phyloP scores from a whole-genome alignment of 2,888 invertebrate genomes.

The Electrophaes corylata region DNA sequence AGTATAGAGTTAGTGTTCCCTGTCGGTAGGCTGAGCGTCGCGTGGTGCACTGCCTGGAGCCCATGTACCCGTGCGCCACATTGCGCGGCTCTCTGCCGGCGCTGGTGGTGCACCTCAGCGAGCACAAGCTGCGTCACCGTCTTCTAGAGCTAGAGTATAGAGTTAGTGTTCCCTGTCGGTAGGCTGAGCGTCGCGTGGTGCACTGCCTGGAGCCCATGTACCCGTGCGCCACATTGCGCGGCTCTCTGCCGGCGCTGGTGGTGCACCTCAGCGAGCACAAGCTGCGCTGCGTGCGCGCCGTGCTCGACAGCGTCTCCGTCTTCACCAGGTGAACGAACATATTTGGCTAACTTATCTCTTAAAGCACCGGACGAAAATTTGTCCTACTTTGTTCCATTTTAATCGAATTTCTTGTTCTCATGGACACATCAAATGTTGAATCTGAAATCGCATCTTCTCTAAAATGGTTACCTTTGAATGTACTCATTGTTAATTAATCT shows the following conservation, averaged over 20 bases:
- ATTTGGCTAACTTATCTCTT: no score
- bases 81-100: constrained; percentile 94
- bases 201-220: constrained; percentile 93
- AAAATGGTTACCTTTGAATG: no score
- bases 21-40: constrained; percentile 89
- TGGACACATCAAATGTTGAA: no score
- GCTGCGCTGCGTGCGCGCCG: constrained; percentile 81
- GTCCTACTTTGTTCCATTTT: no score
- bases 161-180: constrained; percentile 39
- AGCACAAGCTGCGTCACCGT: constrained; percentile 71
- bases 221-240: constrained; percentile 92
- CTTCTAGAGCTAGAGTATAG: background rate
- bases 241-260: constrained; percentile 93
- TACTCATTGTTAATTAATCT: no score
- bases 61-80: constrained; percentile 93
- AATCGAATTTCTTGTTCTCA: no score
- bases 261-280: constrained; percentile 97
- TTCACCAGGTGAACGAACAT: constrained; percentile 11
- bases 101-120: constrained; percentile 95
- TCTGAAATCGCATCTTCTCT: no score
- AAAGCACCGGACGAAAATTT: no score
- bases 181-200: constrained; percentile 92
- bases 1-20: background rate
- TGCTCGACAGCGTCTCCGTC: constrained; percentile 39
- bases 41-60: constrained; percentile 92